Evolutionary conservation across 2,797 vertebrate species (phyloP).

Genomic region (Silurus aristotelis): DNA sequence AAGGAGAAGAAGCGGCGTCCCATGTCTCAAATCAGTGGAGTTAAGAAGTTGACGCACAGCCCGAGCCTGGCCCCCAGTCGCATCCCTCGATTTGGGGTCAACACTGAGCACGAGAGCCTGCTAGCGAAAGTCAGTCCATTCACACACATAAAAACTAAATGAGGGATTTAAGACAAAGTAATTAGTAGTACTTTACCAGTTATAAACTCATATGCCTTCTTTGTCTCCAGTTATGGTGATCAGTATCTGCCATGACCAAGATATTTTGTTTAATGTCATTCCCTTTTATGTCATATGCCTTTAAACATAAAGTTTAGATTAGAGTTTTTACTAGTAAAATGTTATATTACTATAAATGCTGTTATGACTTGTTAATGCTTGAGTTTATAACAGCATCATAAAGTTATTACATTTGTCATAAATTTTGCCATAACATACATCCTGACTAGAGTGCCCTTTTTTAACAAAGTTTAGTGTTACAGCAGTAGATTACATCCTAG

Average conservation of each 20-base stretch:
- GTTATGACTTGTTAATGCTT: not conserved
- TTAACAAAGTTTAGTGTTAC: not conserved
- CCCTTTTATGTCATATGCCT: not conserved
- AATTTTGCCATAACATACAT: not conserved
- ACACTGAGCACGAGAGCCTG: conserved; percentile 79
- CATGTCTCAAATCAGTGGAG: conserved; percentile 87
- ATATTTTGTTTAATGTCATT: not conserved
- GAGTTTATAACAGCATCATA: not conserved
- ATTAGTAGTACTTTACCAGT: not conserved
- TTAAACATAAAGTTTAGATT: no score
- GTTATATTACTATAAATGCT: not conserved
- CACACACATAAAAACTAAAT: not conserved
- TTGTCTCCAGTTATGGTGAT: not conserved
- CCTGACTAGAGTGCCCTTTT: not conserved
- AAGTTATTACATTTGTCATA: not conserved
- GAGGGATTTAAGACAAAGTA: not conserved
- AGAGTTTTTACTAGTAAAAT: not conserved
- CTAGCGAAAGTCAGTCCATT: conserved; percentile 79
- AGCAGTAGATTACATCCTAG: no score
- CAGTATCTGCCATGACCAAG: not conserved
- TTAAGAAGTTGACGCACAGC: conserved; percentile 75
- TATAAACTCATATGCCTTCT: not conserved
- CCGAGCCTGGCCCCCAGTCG: conserved; percentile 70
- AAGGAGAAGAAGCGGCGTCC: conserved; percentile 82
- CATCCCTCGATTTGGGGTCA: conserved; percentile 87